A percentile compares a stretch with the other conserved stretches of the same genome.
Evolutionary conservation across 2,797 vertebrate species (phyloP).

Genomic region (Graptemys geographica): DNA sequence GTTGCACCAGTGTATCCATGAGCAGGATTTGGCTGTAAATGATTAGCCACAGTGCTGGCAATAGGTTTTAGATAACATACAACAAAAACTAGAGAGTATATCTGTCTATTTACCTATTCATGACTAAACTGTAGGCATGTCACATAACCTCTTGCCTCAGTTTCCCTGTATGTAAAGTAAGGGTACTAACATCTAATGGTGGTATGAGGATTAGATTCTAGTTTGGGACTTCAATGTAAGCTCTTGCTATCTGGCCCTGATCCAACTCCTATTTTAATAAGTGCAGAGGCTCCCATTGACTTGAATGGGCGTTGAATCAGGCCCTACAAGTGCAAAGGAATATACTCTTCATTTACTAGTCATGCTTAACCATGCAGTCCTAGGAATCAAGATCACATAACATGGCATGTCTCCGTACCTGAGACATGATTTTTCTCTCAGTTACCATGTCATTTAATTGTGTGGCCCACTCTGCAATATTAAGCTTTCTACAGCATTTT

Average conservation of each 20-base stretch:
- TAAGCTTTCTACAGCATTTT: no score
- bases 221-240: accelerated
- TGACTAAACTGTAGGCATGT: not conserved
- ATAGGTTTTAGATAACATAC: not conserved
- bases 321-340: accelerated
- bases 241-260: not conserved
- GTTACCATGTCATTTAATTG: not conserved
- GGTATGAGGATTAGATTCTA: not conserved
- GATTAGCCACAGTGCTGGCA: slow-evolving; percentile 15
- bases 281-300: not conserved
- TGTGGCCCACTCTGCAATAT: accelerated
- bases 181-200: accelerated
- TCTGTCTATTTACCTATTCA: accelerated
- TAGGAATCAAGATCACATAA: not conserved
- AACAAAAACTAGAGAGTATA: not conserved
- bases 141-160: accelerated
- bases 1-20: not conserved
- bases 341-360: not conserved
- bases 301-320: not conserved
- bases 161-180: not conserved
- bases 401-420: not conserved
- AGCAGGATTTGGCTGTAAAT: not conserved
- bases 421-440: not conserved
- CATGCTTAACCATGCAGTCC: not conserved
- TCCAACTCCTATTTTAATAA: not conserved